These are phyloP conservation scores for Coremacera marginata DNA, from an alignment of 2,888 invertebrate genomes.

Conservation along the genomic window DNA sequence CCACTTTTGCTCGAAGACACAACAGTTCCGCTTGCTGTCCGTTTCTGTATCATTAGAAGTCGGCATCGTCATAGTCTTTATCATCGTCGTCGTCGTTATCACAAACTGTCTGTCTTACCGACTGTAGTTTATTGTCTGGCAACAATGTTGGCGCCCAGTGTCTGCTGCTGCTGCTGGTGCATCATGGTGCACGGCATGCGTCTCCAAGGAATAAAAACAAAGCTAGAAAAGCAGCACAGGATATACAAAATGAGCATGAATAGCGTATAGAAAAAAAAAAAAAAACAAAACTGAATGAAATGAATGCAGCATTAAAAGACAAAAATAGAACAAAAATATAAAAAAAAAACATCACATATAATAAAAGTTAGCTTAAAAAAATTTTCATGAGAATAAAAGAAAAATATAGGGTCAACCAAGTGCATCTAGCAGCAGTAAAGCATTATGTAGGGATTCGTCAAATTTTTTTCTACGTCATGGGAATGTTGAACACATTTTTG, in stretches of 20 bases:
- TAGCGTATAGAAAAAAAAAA: slow-evolving; percentile 19
- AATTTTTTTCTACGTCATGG: neutral
- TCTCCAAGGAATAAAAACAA: slow-evolving; percentile 25
- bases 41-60: neutral
- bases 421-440: slow-evolving; percentile 35
- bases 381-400: slow-evolving; percentile 30
- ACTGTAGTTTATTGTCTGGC: slow-evolving; percentile 30
- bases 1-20: neutral
- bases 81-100: neutral
- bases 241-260: slow-evolving; percentile 20
- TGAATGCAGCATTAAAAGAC: neutral
- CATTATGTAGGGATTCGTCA: neutral
- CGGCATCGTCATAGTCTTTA: neutral
- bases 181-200: neutral
- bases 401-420: slow-evolving; percentile 23
- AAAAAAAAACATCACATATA: neutral
- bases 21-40: neutral
- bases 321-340: neutral
- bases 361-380: slow-evolving; percentile 5
- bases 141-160: slow-evolving; percentile 24
- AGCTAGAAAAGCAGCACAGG: neutral
- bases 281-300: neutral
- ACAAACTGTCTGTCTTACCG: slow-evolving; percentile 19
- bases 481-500: slow-evolving; percentile 3
- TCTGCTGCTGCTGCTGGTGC: neutral